Percentiles rank a stretch among this genome's conserved stretches.
Evolutionary conservation across 2,888 invertebrate genomes (phyloP).

Genomic region (Epirrhoe tristata): DNA sequence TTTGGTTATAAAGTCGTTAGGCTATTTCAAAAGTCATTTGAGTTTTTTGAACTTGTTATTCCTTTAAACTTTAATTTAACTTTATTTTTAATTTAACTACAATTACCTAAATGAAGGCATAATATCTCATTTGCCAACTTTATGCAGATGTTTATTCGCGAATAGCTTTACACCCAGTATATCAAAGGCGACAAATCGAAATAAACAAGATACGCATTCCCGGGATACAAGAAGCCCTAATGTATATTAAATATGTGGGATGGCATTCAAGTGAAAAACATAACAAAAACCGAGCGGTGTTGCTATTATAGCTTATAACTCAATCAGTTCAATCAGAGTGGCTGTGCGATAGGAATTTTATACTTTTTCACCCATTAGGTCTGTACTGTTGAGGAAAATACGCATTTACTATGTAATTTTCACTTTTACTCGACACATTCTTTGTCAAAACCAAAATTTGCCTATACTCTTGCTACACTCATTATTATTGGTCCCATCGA

Average conservation of each 20-base stretch:
- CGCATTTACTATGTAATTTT: no score
- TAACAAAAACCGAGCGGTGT: constrained; percentile 79
- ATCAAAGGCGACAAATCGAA: constrained; percentile 82
- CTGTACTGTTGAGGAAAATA: constrained; percentile 62
- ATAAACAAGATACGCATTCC: constrained; percentile 79
- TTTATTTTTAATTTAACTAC: no score
- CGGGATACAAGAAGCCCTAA: constrained; percentile 67
- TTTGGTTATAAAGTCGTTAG: no score
- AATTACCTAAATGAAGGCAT: no score
- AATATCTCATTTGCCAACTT: no score
- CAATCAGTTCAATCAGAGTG: constrained; percentile 66
- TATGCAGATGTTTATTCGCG: neutral
- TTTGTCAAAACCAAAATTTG: no score
- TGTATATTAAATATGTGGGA: constrained; percentile 80
- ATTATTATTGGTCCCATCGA: no score
- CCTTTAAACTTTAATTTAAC: no score
- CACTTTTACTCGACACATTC: no score
- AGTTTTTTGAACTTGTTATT: no score
- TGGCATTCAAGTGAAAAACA: constrained; percentile 80
- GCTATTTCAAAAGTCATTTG: no score
- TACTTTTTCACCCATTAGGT: constrained; percentile 74
- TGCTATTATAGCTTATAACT: constrained; percentile 84
- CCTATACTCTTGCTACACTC: no score
- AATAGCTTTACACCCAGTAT: constrained; percentile 37
- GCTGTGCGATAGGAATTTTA: constrained; percentile 76